These are phyloP conservation scores for Parauchenoglanis punctatus DNA, from an alignment of 2,797 vertebrate genomes.

Conservation along the genomic window DNA sequence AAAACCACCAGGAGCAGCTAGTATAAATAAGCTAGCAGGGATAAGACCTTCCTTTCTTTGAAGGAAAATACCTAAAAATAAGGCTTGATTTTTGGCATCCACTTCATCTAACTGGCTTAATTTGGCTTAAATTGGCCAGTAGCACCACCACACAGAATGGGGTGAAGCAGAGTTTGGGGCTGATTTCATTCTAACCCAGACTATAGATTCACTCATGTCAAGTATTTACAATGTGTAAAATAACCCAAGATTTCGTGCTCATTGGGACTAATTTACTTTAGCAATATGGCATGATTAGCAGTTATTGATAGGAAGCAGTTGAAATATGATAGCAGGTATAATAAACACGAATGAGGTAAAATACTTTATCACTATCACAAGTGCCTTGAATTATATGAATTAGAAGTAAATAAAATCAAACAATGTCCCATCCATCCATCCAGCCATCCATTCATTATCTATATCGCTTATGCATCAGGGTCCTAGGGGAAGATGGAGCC, in stretches of 20 bases:
- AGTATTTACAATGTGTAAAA: not conserved
- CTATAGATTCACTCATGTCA: not conserved
- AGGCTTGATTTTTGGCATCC: not conserved
- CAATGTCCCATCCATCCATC: too few relatives aligned
- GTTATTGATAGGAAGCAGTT: not conserved
- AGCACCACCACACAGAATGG: not conserved
- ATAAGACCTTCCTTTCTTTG: not conserved
- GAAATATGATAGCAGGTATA: not conserved
- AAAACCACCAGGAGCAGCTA: not conserved
- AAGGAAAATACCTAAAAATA: not conserved
- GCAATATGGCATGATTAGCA: not conserved
- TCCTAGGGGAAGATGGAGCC: too few relatives aligned
- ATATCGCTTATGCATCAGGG: too few relatives aligned
- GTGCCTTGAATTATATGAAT: too few relatives aligned
- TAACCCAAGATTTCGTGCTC: not conserved
- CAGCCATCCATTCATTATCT: too few relatives aligned
- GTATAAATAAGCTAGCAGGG: not conserved
- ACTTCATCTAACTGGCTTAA: not conserved
- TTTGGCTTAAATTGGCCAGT: not conserved
- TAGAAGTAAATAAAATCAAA: not conserved
- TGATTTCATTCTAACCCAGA: constrained; percentile 2
- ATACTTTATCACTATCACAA: not conserved
- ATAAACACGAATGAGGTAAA: not conserved
- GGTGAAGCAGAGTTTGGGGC: not conserved
- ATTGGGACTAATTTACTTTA: not conserved